Conservation (phyloP, 2,797 vertebrate species). For the Setipinna tenuifilis region DNA sequence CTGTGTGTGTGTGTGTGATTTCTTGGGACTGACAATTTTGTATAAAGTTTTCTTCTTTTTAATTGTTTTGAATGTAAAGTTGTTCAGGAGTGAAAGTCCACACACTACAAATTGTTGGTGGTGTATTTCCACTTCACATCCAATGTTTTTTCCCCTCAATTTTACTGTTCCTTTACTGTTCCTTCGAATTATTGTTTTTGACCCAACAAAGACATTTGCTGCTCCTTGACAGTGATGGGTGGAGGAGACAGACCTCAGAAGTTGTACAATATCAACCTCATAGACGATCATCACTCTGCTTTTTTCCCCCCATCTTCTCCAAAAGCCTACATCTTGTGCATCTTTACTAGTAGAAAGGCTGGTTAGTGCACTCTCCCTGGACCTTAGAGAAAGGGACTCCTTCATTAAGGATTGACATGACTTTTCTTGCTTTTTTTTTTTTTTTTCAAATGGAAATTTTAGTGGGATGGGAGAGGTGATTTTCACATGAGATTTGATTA, state of each 20-base stretch:
- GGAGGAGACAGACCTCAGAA: conserved; percentile 50
- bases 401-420: conserved; percentile 39
- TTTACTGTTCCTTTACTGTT: background rate
- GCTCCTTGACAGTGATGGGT: conserved; percentile 16
- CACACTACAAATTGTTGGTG: background rate
- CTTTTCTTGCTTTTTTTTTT: background rate
- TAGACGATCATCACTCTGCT: background rate
- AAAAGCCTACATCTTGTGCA: conserved; percentile 26
- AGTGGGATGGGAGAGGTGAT: conserved; percentile 53
- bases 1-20: background rate
- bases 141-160: background rate
- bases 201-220: conserved; percentile 8
- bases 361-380: conserved; percentile 19
- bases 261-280: conserved; percentile 14
- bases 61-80: conserved; percentile 13
- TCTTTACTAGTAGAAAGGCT: conserved; percentile 3
- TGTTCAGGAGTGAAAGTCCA: background rate
- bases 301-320: conserved; percentile 27
- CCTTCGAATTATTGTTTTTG: background rate
- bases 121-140: background rate
- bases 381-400: conserved; percentile 38
- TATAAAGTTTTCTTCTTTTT: background rate
- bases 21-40: background rate
- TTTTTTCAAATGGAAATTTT: conserved; percentile 20
- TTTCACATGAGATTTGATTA: conserved; percentile 69